phyloP scores from a whole-genome alignment of 2,888 invertebrate species.

The Fragum whitleyi region DNA sequence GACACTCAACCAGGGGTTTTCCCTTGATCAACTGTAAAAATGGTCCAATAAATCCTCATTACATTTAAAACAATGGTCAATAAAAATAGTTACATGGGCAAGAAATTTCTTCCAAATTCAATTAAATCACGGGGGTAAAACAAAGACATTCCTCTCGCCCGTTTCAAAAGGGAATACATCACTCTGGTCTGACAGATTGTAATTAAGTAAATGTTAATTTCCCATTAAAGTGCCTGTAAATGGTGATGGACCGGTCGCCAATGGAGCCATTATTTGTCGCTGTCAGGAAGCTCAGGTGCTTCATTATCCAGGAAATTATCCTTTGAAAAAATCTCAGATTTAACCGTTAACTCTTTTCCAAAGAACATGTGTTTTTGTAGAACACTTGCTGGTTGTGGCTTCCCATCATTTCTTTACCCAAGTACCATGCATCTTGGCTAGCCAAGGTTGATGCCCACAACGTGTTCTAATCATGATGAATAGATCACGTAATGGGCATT shows the following conservation, averaged over 20 bases:
- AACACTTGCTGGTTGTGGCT: neutral
- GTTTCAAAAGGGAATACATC: constrained; percentile 46
- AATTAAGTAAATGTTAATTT: constrained; percentile 68
- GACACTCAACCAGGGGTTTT: too few relatives aligned
- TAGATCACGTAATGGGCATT: too few relatives aligned
- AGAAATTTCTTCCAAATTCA: neutral
- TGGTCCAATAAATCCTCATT: neutral
- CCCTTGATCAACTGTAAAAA: too few relatives aligned
- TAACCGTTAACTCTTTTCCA: neutral
- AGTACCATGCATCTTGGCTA: too few relatives aligned
- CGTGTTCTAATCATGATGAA: too few relatives aligned
- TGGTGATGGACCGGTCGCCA: constrained; percentile 53
- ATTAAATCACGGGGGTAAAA: constrained; percentile 46
- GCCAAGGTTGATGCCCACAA: too few relatives aligned
- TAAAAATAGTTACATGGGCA: neutral
- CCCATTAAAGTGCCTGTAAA: constrained; percentile 50
- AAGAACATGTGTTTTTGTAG: too few relatives aligned
- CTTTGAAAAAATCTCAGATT: constrained; percentile 4
- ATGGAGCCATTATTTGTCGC: constrained; percentile 54
- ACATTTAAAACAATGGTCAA: neutral
- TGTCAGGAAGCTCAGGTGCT: constrained; percentile 46
- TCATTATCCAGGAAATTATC: constrained; percentile 40
- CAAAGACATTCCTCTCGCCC: constrained; percentile 42
- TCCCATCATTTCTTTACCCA: too few relatives aligned
- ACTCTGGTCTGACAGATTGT: constrained; percentile 49